A percentile compares a stretch with the other conserved stretches of the same genome.
Conservation (phyloP, 2,888 invertebrate genomes). For the Keiferia lycopersicella region DNA sequence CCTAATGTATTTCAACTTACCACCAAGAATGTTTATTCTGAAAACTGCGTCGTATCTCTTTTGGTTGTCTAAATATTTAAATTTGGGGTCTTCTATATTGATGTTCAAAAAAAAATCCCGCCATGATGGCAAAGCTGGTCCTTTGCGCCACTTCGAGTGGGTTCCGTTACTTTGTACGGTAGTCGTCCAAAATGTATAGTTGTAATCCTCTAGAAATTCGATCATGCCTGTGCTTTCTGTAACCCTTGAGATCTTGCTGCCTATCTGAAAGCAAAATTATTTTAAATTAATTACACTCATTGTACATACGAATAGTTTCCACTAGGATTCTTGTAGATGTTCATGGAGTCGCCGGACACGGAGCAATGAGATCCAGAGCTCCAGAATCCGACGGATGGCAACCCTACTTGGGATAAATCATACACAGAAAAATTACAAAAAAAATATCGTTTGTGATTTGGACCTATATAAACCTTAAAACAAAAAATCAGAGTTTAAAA, state of each 20-base stretch:
- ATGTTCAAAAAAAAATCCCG: constrained; percentile 8
- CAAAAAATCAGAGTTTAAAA: too few relatives aligned
- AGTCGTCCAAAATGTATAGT: constrained; percentile 45
- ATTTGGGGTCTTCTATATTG: neutral
- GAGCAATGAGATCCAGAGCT: too few relatives aligned
- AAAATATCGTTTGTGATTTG: too few relatives aligned
- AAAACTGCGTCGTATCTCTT: neutral
- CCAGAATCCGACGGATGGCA: too few relatives aligned
- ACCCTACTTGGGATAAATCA: too few relatives aligned
- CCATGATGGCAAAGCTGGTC: constrained; percentile 39
- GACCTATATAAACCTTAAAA: too few relatives aligned
- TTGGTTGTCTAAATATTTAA: neutral
- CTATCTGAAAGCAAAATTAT: constrained; percentile 39
- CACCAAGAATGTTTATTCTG: constrained; percentile 35
- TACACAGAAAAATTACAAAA: too few relatives aligned
- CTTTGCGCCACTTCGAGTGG: constrained; percentile 44
- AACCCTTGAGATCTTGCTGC: constrained; percentile 35
- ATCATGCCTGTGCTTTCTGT: constrained; percentile 30
- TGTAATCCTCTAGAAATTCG: constrained; percentile 25
- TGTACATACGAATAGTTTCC: too few relatives aligned
- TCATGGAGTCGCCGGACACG: too few relatives aligned
- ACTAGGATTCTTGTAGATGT: neutral
- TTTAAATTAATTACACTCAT: neutral
- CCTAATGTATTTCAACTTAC: too few relatives aligned
- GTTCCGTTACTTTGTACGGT: constrained; percentile 39